These are phyloP conservation scores for Garra rufa DNA, from an alignment of 2,113 vertebrate genomes.

Conservation along the genomic window DNA sequence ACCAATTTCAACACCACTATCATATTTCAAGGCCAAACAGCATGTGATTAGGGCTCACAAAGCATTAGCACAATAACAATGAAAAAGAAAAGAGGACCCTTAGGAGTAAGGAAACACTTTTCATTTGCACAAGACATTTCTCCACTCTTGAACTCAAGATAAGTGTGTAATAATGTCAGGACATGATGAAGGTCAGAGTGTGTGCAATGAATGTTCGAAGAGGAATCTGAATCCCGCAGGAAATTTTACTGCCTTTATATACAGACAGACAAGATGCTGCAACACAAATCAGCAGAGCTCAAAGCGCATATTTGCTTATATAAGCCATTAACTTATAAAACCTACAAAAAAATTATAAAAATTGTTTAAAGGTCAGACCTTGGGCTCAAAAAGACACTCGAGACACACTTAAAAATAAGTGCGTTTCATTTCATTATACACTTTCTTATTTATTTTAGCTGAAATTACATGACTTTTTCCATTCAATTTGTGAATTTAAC, in stretches of 20 bases:
- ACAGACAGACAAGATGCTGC: background rate
- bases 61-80: background rate
- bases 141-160: background rate
- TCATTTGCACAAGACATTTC: slow-evolving; percentile 12
- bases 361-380: background rate
- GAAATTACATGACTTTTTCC: background rate
- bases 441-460: background rate
- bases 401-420: background rate
- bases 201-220: background rate
- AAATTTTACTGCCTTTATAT: background rate
- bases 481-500: too few relatives aligned
- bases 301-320: background rate
- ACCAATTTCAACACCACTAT: background rate
- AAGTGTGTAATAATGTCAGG: background rate
- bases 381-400: too few relatives aligned
- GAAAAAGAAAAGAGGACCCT: background rate
- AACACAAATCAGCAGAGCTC: background rate
- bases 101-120: background rate
- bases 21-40: background rate
- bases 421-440: background rate
- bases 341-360: too few relatives aligned
- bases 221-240: background rate
- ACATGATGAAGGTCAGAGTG: background rate
- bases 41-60: background rate
- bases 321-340: background rate